These are phyloP conservation scores for Resseliella maxima DNA, from an alignment of 2,888 invertebrate species.

Conservation along the genomic window DNA sequence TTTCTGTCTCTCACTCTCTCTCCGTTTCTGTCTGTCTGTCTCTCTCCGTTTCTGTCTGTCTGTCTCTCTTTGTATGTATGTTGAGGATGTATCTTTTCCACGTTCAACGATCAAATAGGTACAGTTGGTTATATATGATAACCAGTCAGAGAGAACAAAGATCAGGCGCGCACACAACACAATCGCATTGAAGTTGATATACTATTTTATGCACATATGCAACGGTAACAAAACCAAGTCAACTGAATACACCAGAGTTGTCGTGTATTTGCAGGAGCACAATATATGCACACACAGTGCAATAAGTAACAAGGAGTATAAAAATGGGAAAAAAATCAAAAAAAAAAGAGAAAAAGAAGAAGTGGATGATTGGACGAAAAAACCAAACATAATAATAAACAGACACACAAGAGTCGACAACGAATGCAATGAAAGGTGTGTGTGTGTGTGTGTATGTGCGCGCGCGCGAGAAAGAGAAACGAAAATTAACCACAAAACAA, in stretches of 20 bases:
- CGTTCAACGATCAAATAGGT: background rate
- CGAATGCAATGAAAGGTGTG: too few relatives aligned
- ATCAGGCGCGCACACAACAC: background rate
- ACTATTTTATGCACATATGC: slow-evolving; percentile 27
- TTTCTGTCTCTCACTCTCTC: too few relatives aligned
- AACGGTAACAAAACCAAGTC: slow-evolving; percentile 49
- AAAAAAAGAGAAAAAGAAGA: background rate
- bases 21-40: too few relatives aligned
- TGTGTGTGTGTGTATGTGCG: too few relatives aligned
- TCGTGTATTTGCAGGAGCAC: slow-evolving; percentile 43
- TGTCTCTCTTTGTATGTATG: background rate
- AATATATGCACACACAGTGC: background rate
- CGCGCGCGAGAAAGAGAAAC: background rate
- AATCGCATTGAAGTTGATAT: slow-evolving; percentile 33
- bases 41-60: too few relatives aligned
- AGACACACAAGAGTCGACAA: slow-evolving; percentile 42
- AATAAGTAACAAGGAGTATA: background rate
- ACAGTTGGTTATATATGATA: slow-evolving; percentile 17
- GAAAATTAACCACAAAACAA: slow-evolving; percentile 53
- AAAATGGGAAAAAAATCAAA: background rate
- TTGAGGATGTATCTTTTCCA: background rate
- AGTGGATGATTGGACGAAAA: background rate
- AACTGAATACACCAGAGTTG: background rate
- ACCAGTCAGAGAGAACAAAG: slow-evolving; percentile 25
- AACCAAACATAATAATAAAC: slow-evolving; percentile 38